These are phyloP conservation scores for Poecilus cupreus DNA, from an alignment of 2,888 invertebrate genomes.

Conservation along the genomic window DNA sequence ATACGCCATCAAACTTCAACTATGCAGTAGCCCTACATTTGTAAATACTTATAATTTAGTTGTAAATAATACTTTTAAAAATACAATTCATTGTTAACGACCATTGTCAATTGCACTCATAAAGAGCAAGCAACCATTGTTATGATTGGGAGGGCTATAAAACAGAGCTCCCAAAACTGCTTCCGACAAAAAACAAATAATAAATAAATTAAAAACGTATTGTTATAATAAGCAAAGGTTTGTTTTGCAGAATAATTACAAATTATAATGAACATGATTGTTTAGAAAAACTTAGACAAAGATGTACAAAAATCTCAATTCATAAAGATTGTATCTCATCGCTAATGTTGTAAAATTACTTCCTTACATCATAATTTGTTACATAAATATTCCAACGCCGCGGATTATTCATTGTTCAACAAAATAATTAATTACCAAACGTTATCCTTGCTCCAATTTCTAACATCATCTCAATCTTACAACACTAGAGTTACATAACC, in stretches of 20 bases:
- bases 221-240: not conserved
- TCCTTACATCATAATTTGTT: not conserved
- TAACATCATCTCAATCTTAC: not conserved
- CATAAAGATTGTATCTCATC: too few species aligned
- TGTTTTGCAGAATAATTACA: not conserved
- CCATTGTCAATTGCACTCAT: constrained; percentile 27
- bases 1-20: not conserved
- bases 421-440: constrained; percentile 2
- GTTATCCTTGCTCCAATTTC: constrained; percentile 18
- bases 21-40: too few species aligned
- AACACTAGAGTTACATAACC: not conserved
- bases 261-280: too few species aligned
- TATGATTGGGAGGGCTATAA: constrained; percentile 13
- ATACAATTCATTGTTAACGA: not conserved
- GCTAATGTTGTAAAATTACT: too few species aligned
- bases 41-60: too few species aligned
- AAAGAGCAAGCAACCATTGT: constrained; percentile 9
- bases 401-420: constrained; percentile 16
- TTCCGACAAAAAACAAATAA: too few species aligned
- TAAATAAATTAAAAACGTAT: too few species aligned
- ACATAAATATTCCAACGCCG: not conserved
- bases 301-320: too few species aligned
- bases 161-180: constrained; percentile 4
- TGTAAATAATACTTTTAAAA: not conserved
- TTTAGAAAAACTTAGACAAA: too few species aligned